Percentiles rank a stretch among this genome's conserved stretches.
Evolutionary conservation across 1,140 invertebrate genomes (phyloP).

Genomic region (Physella acuta): DNA sequence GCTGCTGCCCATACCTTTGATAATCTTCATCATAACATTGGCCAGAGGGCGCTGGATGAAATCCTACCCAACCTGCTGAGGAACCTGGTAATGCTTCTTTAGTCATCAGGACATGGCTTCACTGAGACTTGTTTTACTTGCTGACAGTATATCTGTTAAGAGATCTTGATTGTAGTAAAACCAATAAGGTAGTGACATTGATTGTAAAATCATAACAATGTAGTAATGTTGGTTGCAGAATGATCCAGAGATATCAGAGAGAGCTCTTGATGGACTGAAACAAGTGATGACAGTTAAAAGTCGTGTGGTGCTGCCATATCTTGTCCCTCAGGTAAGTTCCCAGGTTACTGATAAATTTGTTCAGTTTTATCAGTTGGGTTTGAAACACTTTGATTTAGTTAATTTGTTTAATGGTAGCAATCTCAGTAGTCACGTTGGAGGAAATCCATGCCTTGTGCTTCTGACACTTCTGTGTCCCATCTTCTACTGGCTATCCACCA

Average conservation of each 20-base stretch:
- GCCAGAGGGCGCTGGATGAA: constrained; percentile 92
- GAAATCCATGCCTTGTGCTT: too few species aligned
- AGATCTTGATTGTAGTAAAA: constrained; percentile 1
- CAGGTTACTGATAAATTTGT: too few species aligned
- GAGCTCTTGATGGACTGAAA: constrained; percentile 87
- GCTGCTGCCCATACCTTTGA: constrained; percentile 97
- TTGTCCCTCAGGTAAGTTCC: constrained; percentile 82
- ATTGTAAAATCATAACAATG: too few species aligned
- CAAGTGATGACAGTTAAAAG: constrained; percentile 98
- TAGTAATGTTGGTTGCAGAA: constrained; percentile 65
- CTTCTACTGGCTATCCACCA: too few species aligned
- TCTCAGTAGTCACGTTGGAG: too few species aligned
- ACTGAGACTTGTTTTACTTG: too few species aligned
- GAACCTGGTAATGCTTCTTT: constrained; percentile 66
- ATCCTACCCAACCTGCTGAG: constrained; percentile 89
- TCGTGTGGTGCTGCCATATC: constrained; percentile 88
- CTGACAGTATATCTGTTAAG: too few species aligned
- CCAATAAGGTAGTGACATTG: background rate
- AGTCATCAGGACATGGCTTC: too few species aligned
- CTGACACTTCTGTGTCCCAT: too few species aligned
- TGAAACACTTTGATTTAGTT: background rate
- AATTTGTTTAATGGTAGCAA: background rate
- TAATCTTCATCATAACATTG: constrained; percentile 90
- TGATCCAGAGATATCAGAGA: constrained; percentile 69
- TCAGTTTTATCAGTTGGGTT: too few species aligned